Conservation (phyloP, 2,888 invertebrate species). For the Chalcosyrphus nemorum region DNA sequence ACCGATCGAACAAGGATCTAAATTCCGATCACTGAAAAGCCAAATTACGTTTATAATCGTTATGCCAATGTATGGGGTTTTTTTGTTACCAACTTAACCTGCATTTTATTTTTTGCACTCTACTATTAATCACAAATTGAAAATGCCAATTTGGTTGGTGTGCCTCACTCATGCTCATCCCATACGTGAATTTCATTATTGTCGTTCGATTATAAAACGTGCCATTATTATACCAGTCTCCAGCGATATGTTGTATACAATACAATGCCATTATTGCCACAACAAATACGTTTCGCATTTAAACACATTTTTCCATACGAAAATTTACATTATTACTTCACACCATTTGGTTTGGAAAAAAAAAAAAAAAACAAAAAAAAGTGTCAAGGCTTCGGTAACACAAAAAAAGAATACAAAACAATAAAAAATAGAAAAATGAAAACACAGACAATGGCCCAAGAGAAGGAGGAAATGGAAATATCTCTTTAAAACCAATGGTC, state of each 20-base stretch:
- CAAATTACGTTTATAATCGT: neutral
- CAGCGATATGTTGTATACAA: constrained; percentile 6
- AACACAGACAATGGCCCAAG: constrained; percentile 13
- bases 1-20: neutral
- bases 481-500: constrained; percentile 31
- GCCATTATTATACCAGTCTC: neutral
- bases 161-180: neutral
- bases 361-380: too few species aligned
- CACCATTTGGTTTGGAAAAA: constrained; percentile 41
- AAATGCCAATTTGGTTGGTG: constrained; percentile 8
- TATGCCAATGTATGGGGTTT: neutral
- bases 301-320: constrained; percentile 40
- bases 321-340: constrained; percentile 70
- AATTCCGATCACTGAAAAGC: neutral
- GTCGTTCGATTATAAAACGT: constrained; percentile 31
- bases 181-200: neutral
- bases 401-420: constrained; percentile 46
- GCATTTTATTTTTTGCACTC: neutral
- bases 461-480: constrained; percentile 51
- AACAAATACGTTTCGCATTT: constrained; percentile 57
- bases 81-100: neutral
- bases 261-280: constrained; percentile 54
- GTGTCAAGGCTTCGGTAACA: constrained; percentile 68
- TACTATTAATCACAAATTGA: constrained; percentile 3
- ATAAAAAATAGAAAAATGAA: constrained; percentile 19